Base-by-base conservation (phyloP, 2,888 invertebrate genomes). In the Hecatera dysodea region DNA sequence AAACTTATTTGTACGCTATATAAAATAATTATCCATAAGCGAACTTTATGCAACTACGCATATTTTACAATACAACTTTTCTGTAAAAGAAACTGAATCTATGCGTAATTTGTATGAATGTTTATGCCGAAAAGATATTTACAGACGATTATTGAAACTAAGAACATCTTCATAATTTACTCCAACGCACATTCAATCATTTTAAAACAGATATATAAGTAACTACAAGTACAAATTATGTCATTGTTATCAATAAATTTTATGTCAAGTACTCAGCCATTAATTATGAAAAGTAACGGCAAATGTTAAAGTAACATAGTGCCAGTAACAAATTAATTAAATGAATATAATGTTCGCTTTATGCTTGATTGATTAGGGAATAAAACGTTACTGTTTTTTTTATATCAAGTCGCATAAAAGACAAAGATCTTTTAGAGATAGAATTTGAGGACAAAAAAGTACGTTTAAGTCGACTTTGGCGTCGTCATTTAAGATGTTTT, bases 271-370 rank as follows among this genome's bases (percentile, higher is more conserved):
- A 75, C 69, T 75, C 33, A 12, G 22, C 42, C 36, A 56, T 67
- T 73, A 75, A 75, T 73, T 56, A 73, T 12, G 69, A 48, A 68
- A 75, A 75, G 68, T 73, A 73, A 75, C 33, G 27, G 19, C 8
- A 22, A 60, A 75, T 48, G 68, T 12, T 42, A 29, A 27, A 39
- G 57, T 24, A 56, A 72, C 42, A 48, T 27, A 55, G 4, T 24
- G 22, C 9, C n/a, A 3, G 8, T 27, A 27, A 55, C 27, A 48
- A 67, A 60, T 48, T 59, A 59, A 72, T 64, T 19, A 27, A 72
- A 44, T 72, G 42, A 64, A 27, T 72, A 56, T 42, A 57, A 75
- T 75, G 42, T 46, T 57, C 11, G 44, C 61, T 74, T 36, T 44
- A 55, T 22, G 33, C 17, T 73, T 66, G 36, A 57, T 57, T 73